Conservation (phyloP, 2,888 invertebrate genomes). For the Dynastes grantii region DNA sequence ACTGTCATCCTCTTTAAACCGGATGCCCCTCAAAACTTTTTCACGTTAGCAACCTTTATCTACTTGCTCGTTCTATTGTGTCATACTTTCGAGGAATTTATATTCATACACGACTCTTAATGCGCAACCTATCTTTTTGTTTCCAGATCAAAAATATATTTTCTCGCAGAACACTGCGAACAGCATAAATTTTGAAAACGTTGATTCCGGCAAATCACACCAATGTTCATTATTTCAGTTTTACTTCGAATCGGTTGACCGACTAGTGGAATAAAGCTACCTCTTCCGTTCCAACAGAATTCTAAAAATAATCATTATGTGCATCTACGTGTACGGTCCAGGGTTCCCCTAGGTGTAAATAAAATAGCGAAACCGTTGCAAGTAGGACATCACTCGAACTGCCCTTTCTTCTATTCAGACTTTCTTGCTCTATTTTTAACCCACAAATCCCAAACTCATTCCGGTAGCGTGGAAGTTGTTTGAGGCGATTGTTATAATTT, state of each 20-base stretch:
- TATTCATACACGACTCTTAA: no score
- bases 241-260: not conserved
- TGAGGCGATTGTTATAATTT: not conserved
- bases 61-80: no score
- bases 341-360: conserved; percentile 12
- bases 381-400: conserved; percentile 14
- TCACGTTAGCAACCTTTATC: no score
- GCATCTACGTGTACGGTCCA: conserved; percentile 14
- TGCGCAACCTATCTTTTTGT: no score
- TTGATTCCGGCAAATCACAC: no score
- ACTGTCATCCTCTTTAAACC: no score
- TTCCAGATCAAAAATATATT: no score
- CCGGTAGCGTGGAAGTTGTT: not conserved
- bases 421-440: not conserved
- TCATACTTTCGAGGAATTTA: no score
- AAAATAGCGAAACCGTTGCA: conserved; percentile 20
- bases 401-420: not conserved
- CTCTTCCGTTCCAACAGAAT: conserved; percentile 14
- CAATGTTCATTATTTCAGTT: no score
- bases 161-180: no score
- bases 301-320: conserved; percentile 17
- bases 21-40: no score
- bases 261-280: conserved; percentile 19
- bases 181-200: no score
- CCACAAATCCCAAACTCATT: not conserved